phyloP scores from a whole-genome alignment of 2,888 invertebrate genomes.

The Leptopilina drosophilae region DNA sequence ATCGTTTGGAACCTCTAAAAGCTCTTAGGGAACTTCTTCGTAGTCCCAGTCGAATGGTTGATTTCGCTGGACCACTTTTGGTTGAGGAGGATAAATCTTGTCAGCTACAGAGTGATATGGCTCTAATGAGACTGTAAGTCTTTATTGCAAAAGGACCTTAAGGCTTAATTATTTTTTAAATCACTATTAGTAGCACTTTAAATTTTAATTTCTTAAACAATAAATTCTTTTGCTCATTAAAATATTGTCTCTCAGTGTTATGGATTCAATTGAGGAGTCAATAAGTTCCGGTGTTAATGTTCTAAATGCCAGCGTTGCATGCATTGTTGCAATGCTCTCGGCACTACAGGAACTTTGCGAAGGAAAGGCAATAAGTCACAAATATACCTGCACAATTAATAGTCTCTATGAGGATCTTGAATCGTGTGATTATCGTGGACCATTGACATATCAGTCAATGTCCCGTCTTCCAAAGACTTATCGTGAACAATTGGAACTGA shows the following conservation, averaged over 20 bases:
- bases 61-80: slow-evolving; percentile 81
- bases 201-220: too few relatives aligned
- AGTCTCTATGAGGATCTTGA: slow-evolving; percentile 72
- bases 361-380: slow-evolving; percentile 84
- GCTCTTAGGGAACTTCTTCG: slow-evolving; percentile 89
- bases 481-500: slow-evolving; percentile 74
- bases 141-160: too few relatives aligned
- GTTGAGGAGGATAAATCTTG: slow-evolving; percentile 81
- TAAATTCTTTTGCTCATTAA: too few relatives aligned
- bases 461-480: slow-evolving; percentile 90
- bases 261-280: slow-evolving; percentile 96
- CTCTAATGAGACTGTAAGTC: slow-evolving; percentile 87
- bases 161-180: too few relatives aligned
- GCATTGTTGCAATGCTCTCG: slow-evolving; percentile 89
- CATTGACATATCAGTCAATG: slow-evolving; percentile 90
- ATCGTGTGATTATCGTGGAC: slow-evolving; percentile 87
- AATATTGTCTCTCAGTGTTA: slow-evolving; percentile 81
- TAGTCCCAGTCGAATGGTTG: slow-evolving; percentile 88
- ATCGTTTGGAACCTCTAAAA: slow-evolving; percentile 90
- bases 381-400: slow-evolving; percentile 75
- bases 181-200: too few relatives aligned
- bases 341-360: slow-evolving; percentile 89
- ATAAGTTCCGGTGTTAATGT: slow-evolving; percentile 89
- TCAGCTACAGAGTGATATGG: slow-evolving; percentile 87
- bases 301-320: slow-evolving; percentile 88